Percentiles rank a stretch among this genome's conserved stretches.
phyloP scores from a whole-genome alignment of 2,797 vertebrate species.

The Thaleichthys pacificus region DNA sequence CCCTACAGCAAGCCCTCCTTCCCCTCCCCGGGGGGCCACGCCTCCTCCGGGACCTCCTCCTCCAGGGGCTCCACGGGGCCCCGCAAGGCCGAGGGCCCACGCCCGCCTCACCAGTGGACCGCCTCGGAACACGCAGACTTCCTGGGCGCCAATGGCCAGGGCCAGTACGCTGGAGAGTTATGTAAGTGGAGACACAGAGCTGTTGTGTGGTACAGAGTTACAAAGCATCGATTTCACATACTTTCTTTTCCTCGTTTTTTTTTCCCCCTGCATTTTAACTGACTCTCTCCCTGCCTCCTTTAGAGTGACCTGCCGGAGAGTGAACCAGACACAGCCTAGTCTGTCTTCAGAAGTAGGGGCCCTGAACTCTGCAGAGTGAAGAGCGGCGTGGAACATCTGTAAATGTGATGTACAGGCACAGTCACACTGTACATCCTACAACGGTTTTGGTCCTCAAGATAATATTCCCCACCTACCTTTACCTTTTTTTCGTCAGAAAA shows the following conservation, averaged over 20 bases:
- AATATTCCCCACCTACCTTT: slow-evolving; percentile 91
- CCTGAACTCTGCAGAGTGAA: slow-evolving; percentile 77
- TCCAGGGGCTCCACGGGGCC: slow-evolving; percentile 97
- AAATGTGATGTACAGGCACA: slow-evolving; percentile 99
- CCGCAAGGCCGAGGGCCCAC: slow-evolving; percentile 87
- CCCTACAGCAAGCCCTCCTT: slow-evolving; percentile 97
- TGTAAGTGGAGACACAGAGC: slow-evolving; percentile 77
- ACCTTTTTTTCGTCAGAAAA: slow-evolving; percentile 90
- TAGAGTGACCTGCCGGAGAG: slow-evolving; percentile 82
- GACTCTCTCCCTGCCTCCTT: slow-evolving; percentile 19
- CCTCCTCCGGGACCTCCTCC: slow-evolving; percentile 95
- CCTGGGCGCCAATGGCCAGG: slow-evolving; percentile 89
- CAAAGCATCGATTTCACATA: background rate
- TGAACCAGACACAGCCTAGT: slow-evolving; percentile 72
- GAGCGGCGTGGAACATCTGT: slow-evolving; percentile 80
- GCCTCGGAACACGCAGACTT: slow-evolving; percentile 90
- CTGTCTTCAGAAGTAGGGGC: slow-evolving; percentile 80
- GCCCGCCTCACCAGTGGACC: slow-evolving; percentile 87
- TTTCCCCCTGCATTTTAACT: background rate
- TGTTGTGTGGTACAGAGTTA: background rate
- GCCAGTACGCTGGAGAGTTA: slow-evolving; percentile 96
- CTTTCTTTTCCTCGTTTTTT: background rate
- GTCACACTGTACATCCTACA: slow-evolving; percentile 90
- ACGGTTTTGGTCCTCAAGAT: slow-evolving; percentile 85
- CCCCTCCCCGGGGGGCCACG: slow-evolving; percentile 94